A percentile compares a stretch with the other conserved stretches of the same genome.
phyloP scores from a whole-genome alignment of 2,113 vertebrate genomes.

The Ciconia stormi region DNA sequence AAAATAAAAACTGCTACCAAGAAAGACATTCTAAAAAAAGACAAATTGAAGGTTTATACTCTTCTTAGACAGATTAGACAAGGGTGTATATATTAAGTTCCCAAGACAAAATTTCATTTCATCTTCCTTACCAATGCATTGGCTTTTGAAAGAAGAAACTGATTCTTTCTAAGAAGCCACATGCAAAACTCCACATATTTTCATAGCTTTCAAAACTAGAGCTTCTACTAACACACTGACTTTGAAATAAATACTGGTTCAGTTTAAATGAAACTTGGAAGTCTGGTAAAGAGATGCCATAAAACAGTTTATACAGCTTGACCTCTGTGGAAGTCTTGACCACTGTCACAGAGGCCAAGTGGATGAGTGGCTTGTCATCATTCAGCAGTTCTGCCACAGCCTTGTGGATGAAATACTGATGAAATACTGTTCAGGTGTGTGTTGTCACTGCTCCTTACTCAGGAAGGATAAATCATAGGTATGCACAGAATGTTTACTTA shows the following conservation, averaged over 20 bases:
- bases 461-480: neutral
- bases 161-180: neutral
- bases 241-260: neutral
- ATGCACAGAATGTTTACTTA: neutral
- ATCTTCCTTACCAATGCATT: neutral
- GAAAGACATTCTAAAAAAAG: neutral
- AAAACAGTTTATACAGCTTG: neutral
- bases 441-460: neutral
- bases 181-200: neutral
- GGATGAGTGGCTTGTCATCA: neutral
- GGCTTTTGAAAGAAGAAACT: neutral
- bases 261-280: neutral
- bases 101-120: neutral
- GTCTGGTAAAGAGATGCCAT: neutral
- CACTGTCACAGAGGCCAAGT: neutral
- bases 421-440: neutral
- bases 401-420: neutral
- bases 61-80: neutral
- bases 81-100: neutral
- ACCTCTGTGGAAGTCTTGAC: neutral
- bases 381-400: neutral
- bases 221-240: neutral
- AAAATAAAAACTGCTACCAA: neutral
- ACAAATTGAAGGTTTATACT: neutral
- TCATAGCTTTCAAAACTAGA: neutral